These are phyloP conservation scores for Lamproptera curius DNA, from an alignment of 2,888 invertebrate genomes.

Conservation along the genomic window DNA sequence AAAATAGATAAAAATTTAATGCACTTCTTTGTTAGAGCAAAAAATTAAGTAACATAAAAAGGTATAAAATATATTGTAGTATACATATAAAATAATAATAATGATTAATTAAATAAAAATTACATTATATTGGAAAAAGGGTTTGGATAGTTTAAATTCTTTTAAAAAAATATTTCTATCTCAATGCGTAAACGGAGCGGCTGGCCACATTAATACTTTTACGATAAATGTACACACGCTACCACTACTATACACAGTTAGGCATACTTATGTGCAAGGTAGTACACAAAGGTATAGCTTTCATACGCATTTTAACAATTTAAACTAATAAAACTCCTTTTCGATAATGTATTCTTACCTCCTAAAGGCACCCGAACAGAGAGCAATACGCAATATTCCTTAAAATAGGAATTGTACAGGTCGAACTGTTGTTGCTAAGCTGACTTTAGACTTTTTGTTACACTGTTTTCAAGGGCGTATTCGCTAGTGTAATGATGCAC, in stretches of 20 bases:
- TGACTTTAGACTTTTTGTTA: slow-evolving; percentile 65
- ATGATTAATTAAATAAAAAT: not conserved
- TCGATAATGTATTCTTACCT: slow-evolving; percentile 44
- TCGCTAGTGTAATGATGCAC: slow-evolving; percentile 40
- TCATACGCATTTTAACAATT: slow-evolving; percentile 12
- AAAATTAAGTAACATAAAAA: not conserved
- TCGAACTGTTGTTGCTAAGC: slow-evolving; percentile 72
- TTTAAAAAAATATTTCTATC: not conserved
- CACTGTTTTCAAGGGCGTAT: slow-evolving; percentile 71
- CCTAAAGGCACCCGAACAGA: slow-evolving; percentile 51
- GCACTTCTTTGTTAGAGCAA: not conserved
- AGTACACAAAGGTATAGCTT: slow-evolving; percentile 25
- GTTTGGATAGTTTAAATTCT: not conserved
- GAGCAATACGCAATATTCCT: slow-evolving; percentile 41
- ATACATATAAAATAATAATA: not conserved
- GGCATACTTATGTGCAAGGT: slow-evolving; percentile 22
- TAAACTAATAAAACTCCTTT: slow-evolving; percentile 1
- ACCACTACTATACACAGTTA: slow-evolving; percentile 15
- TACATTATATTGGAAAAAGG: not conserved
- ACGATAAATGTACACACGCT: slow-evolving; percentile 24
- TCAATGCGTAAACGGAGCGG: not conserved
- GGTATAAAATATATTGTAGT: not conserved
- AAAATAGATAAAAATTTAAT: too few species aligned
- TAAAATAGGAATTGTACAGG: slow-evolving; percentile 50
- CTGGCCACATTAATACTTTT: slow-evolving; percentile 12